Evolutionary conservation across 2,888 invertebrate species (phyloP).

Genomic region (Mythimna impura): DNA sequence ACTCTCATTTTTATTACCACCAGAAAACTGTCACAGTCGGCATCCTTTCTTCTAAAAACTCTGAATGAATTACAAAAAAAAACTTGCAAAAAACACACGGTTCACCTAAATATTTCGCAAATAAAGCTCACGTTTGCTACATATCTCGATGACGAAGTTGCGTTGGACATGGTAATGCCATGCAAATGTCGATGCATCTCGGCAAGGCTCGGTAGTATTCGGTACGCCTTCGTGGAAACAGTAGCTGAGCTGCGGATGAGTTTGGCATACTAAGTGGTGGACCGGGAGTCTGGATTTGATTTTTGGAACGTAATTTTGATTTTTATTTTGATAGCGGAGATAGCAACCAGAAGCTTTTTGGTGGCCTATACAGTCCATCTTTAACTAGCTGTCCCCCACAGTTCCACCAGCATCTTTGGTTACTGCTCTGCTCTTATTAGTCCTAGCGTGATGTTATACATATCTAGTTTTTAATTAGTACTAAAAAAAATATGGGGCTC

Average conservation of each 20-base stretch:
- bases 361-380: too few relatives aligned
- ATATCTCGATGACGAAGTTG: constrained; percentile 47
- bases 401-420: too few relatives aligned
- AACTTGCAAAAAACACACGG: constrained; percentile 15
- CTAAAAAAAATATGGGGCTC: too few relatives aligned
- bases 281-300: constrained; percentile 24
- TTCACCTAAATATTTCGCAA: constrained; percentile 42
- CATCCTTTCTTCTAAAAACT: constrained; percentile 30
- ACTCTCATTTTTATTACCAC: constrained; percentile 31
- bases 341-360: too few relatives aligned
- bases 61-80: constrained; percentile 45
- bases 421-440: too few relatives aligned
- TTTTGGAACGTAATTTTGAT: neutral
- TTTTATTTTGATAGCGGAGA: neutral
- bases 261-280: constrained; percentile 51
- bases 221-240: constrained; percentile 76
- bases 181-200: constrained; percentile 72
- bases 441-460: too few relatives aligned
- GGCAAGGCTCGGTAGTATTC: constrained; percentile 69
- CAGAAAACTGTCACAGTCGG: constrained; percentile 29
- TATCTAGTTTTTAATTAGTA: too few relatives aligned
- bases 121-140: constrained; percentile 51
- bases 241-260: constrained; percentile 63
- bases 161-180: constrained; percentile 46
- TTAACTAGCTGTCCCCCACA: too few relatives aligned